Conservation (phyloP, 2,113 vertebrate species). For the Cebus imitator region DNA sequence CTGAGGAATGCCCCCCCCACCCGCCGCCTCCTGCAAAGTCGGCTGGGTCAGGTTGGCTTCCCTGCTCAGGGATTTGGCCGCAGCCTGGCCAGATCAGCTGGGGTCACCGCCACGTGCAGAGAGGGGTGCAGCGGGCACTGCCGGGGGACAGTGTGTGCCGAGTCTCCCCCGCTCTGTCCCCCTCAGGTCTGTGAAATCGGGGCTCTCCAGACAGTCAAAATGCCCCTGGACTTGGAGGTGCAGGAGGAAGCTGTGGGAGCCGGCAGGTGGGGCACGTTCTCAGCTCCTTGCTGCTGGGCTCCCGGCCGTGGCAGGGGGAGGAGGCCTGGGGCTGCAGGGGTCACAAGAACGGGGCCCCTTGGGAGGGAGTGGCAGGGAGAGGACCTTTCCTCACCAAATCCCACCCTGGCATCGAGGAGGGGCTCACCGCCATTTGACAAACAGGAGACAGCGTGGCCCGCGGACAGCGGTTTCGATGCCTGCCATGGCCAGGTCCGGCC, state of each 20-base stretch:
- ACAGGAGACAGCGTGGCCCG: neutral
- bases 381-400: neutral
- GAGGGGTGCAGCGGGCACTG: neutral
- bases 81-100: no score
- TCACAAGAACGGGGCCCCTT: neutral
- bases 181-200: neutral
- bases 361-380: neutral
- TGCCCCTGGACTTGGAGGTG: neutral
- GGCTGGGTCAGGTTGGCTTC: neutral
- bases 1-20: neutral
- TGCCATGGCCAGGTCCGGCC: no score
- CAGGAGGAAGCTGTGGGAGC: neutral
- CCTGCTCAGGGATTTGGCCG: neutral
- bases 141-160: no score
- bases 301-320: neutral
- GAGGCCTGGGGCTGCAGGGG: neutral
- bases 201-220: slow-evolving; percentile 65
- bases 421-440: neutral
- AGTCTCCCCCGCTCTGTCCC: no score
- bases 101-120: neutral
- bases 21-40: no score
- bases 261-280: neutral
- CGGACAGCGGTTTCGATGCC: no score
- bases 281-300: neutral
- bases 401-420: neutral